Evolutionary conservation across 1,140 invertebrate species (phyloP).

Genomic region (Cotesia chilonis): DNA sequence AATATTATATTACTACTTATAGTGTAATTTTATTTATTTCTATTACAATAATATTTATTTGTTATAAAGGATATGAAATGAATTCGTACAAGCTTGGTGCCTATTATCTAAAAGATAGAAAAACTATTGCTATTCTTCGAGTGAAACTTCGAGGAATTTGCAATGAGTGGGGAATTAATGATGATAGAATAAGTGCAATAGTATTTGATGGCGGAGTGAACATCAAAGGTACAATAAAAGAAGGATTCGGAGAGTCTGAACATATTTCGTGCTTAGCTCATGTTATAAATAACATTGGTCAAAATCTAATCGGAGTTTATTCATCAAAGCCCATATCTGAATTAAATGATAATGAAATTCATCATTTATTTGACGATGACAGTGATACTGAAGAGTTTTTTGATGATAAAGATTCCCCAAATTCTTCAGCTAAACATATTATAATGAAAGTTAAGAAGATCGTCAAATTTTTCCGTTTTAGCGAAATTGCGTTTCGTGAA

Average conservation of each 20-base stretch:
- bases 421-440: too few species aligned
- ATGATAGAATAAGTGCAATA: slow-evolving; percentile 19
- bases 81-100: slow-evolving; percentile 8
- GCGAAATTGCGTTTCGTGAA: slow-evolving; percentile 5
- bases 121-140: slow-evolving; percentile 13
- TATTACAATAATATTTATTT: neutral
- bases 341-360: too few species aligned
- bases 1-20: too few species aligned
- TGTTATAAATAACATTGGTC: slow-evolving; percentile 17
- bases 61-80: slow-evolving; percentile 7
- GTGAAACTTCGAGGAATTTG: slow-evolving; percentile 7
- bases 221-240: slow-evolving; percentile 30
- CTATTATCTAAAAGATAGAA: neutral
- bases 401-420: too few species aligned
- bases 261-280: slow-evolving; percentile 25
- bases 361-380: too few species aligned
- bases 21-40: too few species aligned
- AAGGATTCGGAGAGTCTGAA: slow-evolving; percentile 18
- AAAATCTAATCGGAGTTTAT: slow-evolving; percentile 10
- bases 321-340: neutral
- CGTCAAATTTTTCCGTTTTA: neutral
- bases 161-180: slow-evolving; percentile 7
- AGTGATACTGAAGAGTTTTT: too few species aligned
- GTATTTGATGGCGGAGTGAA: slow-evolving; percentile 31
- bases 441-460: slow-evolving; percentile 14